phyloP scores from a whole-genome alignment of 2,113 vertebrate genomes.

The Origma solitaria region DNA sequence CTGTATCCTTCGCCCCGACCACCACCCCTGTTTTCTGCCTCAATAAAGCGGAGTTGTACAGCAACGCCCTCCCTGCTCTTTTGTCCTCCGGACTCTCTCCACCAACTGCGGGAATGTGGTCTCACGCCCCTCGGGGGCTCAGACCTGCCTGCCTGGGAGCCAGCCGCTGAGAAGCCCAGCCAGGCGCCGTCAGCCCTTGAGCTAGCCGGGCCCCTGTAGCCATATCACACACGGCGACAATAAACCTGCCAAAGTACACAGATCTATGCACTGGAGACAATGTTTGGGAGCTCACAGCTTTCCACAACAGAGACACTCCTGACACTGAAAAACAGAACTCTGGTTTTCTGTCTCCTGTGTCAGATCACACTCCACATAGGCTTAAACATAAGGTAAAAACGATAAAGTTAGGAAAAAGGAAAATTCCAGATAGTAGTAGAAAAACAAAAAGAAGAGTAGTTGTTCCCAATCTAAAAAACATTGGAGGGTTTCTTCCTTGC shows the following conservation, averaged over 20 bases:
- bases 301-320: conserved; percentile 70
- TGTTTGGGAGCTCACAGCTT: conserved; percentile 51
- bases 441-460: neutral
- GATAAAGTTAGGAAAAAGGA: conserved; percentile 26
- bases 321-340: conserved; percentile 56
- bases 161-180: no score
- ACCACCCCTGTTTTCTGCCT: no score
- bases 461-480: neutral
- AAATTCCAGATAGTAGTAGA: neutral
- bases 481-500: conserved; percentile 7
- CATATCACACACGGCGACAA: no score
- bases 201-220: no score
- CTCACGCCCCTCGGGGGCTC: no score
- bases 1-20: no score
- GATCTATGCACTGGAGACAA: conserved; percentile 46
- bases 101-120: no score
- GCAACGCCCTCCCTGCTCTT: no score
- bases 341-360: conserved; percentile 41
- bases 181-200: no score
- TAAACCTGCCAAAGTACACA: conserved; percentile 65
- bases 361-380: conserved; percentile 46
- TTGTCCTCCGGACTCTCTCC: no score
- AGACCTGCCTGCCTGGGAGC: no score
- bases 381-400: conserved; percentile 28
- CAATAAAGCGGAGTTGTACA: no score